Percentiles rank a stretch among this genome's conserved stretches.
These are phyloP conservation scores for Fundulus diaphanus DNA, from an alignment of 2,797 vertebrate genomes.

Conservation along the genomic window DNA sequence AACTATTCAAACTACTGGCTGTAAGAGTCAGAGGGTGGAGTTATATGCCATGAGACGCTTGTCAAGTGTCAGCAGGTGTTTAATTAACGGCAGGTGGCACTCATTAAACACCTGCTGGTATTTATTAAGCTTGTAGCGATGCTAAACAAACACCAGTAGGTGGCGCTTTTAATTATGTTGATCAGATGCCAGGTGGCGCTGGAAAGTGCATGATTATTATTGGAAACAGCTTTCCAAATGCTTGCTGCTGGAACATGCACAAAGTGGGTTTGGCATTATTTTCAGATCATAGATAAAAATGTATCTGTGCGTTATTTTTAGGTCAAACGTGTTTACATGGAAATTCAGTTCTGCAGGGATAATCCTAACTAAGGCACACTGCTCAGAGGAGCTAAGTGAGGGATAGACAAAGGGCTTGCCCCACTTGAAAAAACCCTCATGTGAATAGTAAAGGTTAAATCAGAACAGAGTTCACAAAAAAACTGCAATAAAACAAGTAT, in stretches of 20 bases:
- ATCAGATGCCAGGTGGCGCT: not conserved
- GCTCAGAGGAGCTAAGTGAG: not conserved
- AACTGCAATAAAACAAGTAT: not conserved
- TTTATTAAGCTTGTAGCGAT: not conserved
- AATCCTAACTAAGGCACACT: no score
- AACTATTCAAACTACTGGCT: not conserved
- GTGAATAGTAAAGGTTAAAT: not conserved
- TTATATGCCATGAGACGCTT: no score
- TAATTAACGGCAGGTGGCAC: not conserved
- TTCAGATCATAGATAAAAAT: not conserved
- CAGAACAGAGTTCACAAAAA: not conserved
- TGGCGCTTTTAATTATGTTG: not conserved
- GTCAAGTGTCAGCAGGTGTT: not conserved
- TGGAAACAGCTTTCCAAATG: not conserved
- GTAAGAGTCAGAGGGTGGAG: not conserved
- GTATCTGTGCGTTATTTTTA: not conserved
- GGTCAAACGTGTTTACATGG: no score
- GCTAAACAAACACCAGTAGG: not conserved
- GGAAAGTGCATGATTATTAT: not conserved
- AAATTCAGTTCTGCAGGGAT: no score
- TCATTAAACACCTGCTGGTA: not conserved
- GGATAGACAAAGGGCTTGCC: not conserved
- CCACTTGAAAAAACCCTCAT: not conserved
- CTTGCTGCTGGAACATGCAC: not conserved
- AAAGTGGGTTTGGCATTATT: not conserved